A percentile compares a stretch with the other conserved stretches of the same genome.
Evolutionary conservation across 2,888 invertebrate genomes (phyloP).

Genomic region (Bombylius major): DNA sequence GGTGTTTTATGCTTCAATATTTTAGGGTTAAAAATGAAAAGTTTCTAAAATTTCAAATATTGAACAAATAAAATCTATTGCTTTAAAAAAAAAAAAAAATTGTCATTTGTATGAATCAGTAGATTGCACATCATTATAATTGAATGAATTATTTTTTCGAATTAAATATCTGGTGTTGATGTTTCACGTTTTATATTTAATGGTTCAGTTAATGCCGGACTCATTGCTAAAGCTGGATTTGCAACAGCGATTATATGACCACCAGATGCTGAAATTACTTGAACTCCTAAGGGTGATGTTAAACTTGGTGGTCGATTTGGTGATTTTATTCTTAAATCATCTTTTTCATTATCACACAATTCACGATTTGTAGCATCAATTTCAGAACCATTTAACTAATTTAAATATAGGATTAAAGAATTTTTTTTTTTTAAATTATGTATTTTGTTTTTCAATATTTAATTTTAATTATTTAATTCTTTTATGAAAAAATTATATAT

Average conservation of each 20-base stretch:
- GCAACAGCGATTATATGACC: slow-evolving; percentile 82
- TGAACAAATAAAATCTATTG: too few species aligned
- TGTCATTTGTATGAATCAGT: too few species aligned
- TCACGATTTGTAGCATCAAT: slow-evolving; percentile 2
- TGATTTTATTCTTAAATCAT: slow-evolving; percentile 11
- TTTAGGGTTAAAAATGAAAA: too few species aligned
- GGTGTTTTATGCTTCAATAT: too few species aligned
- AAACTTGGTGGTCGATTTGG: slow-evolving; percentile 13
- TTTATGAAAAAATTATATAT: too few species aligned
- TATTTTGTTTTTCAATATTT: too few species aligned
- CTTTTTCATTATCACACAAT: slow-evolving; percentile 1
- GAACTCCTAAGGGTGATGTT: slow-evolving; percentile 37
- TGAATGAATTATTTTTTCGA: too few species aligned
- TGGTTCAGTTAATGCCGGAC: slow-evolving; percentile 36
- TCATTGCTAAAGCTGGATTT: slow-evolving; percentile 66
- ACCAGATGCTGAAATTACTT: slow-evolving; percentile 73
- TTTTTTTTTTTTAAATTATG: background rate
- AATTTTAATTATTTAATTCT: too few species aligned
- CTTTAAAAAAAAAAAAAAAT: too few species aligned
- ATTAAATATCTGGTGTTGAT: slow-evolving; percentile 25
- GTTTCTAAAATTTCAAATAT: too few species aligned
- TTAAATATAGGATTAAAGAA: background rate
- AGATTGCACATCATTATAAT: background rate
- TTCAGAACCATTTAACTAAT: slow-evolving; percentile 10
- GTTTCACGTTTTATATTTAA: slow-evolving; percentile 31